Evolutionary conservation across 2,888 invertebrate genomes (phyloP), one percentile per base, ranked within the genome.

Genomic region (Anthophora plumipes): DNA sequence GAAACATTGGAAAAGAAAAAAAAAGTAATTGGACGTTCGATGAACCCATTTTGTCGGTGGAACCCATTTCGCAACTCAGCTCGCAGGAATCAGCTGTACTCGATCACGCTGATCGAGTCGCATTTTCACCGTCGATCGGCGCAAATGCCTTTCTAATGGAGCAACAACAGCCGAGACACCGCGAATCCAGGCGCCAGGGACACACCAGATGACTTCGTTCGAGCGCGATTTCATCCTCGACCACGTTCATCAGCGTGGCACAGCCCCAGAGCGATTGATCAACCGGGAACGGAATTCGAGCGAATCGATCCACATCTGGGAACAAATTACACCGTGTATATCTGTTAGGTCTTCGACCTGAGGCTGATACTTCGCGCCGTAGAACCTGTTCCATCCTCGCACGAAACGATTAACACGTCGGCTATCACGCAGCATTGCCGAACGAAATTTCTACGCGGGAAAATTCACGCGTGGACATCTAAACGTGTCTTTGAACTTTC

Each of bases 141-240:
- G 57, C 57, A n/a, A 37, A 48, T 37, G 20, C 46, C 46, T 37
- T 57, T 20, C 72, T 25, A 48, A 50, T 25, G 22, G 46, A 46
- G 37, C 17, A 22, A 37, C 17, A 22, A 37, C 37, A 8, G 12
- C 11, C 37, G n/a, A 0, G n/a, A 57, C 41, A 25, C 14, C 14
- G 4, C 7, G 9, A 67, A 25, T 17, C 17, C 20, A n/a, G 20
- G 37, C 0, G 5, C 8, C 17, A 12, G 25, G 14, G 17, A 39
- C 8, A 0, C 55, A n/a, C 39, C 39, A 41, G 54, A 61, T 39
- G 25, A 60, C n/a, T 55, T 60, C 39, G 59, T 68, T 70, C 37
- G 11, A 54, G n/a, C 31, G 14, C 22, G 22, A 61, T 70, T 54
- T 71, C 41, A 12, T 43, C 43, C 41, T 5, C 39, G 14, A 52